phyloP scores from a whole-genome alignment of 2,888 invertebrate species.

The Corbicula japonica region DNA sequence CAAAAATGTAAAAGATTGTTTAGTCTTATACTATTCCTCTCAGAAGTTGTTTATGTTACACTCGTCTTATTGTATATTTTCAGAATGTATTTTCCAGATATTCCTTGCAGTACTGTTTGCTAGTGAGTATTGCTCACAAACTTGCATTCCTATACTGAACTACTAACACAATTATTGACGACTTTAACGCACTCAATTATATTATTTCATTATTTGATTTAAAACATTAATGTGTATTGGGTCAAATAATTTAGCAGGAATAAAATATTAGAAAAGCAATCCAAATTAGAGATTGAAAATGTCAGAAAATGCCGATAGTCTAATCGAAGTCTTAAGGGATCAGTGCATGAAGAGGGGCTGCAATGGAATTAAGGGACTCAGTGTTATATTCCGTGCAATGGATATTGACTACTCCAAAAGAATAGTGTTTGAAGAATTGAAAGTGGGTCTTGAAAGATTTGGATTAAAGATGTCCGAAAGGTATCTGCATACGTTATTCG shows the following conservation, averaged over 20 bases:
- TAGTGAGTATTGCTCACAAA: background rate
- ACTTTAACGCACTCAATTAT: background rate
- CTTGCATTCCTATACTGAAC: background rate
- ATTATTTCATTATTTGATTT: background rate
- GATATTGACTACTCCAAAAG: constrained; percentile 78
- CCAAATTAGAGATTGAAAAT: too few relatives aligned
- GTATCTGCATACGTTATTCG: constrained; percentile 73
- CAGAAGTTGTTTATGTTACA: too few relatives aligned
- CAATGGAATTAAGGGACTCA: constrained; percentile 75
- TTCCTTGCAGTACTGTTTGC: background rate
- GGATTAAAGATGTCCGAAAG: constrained; percentile 76
- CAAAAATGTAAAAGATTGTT: too few relatives aligned
- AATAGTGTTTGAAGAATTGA: constrained; percentile 76
- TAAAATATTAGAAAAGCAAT: too few relatives aligned
- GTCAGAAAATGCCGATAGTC: constrained; percentile 47
- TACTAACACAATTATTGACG: background rate
- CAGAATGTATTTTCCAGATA: too few relatives aligned
- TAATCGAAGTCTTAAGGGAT: constrained; percentile 68
- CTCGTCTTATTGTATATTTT: too few relatives aligned
- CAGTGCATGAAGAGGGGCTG: constrained; percentile 70
- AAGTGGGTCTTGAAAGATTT: constrained; percentile 72
- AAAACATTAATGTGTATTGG: background rate
- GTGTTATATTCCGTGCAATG: constrained; percentile 74
- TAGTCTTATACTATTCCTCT: too few relatives aligned
- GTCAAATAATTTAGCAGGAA: background rate